phyloP scores from a whole-genome alignment of 1,140 invertebrate genomes.

The Aleiodes sp. region DNA sequence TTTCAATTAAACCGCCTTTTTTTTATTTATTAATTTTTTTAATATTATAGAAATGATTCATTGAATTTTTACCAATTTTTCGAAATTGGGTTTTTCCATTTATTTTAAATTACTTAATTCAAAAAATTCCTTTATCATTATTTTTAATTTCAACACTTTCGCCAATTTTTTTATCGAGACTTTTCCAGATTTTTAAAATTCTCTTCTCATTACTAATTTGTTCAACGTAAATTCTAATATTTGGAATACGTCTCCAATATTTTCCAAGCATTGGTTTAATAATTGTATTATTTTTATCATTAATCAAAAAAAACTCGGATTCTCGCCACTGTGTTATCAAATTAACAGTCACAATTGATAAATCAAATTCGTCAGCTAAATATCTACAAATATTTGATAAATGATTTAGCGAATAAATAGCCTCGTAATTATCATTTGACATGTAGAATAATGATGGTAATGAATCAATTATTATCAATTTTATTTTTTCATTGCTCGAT shows the following conservation, averaged over 20 bases:
- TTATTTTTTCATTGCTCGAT: slow-evolving; percentile 55
- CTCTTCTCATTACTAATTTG: slow-evolving; percentile 43
- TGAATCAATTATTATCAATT: slow-evolving; percentile 72
- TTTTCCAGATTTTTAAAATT: slow-evolving; percentile 58
- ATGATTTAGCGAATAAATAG: slow-evolving; percentile 64
- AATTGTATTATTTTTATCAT: slow-evolving; percentile 19
- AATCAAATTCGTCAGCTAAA: slow-evolving; percentile 64
- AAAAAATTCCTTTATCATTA: slow-evolving; percentile 43
- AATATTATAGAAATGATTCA: too few relatives aligned
- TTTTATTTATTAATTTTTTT: too few relatives aligned
- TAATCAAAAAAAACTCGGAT: slow-evolving; percentile 43
- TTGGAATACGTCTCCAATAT: slow-evolving; percentile 60
- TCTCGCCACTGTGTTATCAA: slow-evolving; percentile 69
- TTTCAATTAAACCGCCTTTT: too few relatives aligned
- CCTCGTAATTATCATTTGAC: slow-evolving; percentile 44
- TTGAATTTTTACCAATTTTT: too few relatives aligned
- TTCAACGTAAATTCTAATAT: slow-evolving; percentile 56
- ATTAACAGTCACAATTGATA: slow-evolving; percentile 70
- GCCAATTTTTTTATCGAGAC: slow-evolving; percentile 46
- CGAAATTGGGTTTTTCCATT: too few relatives aligned
- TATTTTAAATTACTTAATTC: slow-evolving; percentile 1
- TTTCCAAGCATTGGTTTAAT: slow-evolving; percentile 57
- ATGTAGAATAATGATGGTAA: slow-evolving; percentile 67
- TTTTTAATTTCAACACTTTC: slow-evolving; percentile 40
- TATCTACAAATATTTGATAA: slow-evolving; percentile 68